These are phyloP conservation scores for Leucosticte australis DNA, from an alignment of 2,113 vertebrate genomes.

Conservation along the genomic window DNA sequence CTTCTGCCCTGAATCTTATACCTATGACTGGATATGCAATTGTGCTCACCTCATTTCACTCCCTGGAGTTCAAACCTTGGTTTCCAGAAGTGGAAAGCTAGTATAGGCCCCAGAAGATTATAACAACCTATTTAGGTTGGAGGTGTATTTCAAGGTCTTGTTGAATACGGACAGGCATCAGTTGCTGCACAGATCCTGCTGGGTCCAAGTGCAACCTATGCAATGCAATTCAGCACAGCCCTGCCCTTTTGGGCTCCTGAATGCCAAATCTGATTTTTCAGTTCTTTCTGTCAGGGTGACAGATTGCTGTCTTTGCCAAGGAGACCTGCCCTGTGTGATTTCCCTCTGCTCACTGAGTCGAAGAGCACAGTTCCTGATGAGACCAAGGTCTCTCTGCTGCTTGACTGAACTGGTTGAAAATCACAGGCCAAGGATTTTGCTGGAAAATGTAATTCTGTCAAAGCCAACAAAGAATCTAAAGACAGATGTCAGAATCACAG, in stretches of 20 bases:
- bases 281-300: not conserved
- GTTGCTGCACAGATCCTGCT: not conserved
- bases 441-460: not conserved
- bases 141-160: not conserved
- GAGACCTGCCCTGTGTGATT: not conserved
- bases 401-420: not conserved
- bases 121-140: slow-evolving; percentile 28
- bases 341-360: not conserved
- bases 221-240: not conserved
- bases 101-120: slow-evolving; percentile 42
- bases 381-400: not conserved
- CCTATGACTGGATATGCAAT: not conserved
- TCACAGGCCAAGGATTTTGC: not conserved
- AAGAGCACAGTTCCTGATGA: not conserved
- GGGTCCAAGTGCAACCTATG: not conserved
- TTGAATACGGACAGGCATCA: not conserved
- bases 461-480: not conserved
- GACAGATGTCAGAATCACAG: not conserved
- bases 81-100: slow-evolving; percentile 23
- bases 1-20: not conserved
- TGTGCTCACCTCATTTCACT: not conserved
- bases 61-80: slow-evolving; percentile 1
- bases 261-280: not conserved
- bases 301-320: not conserved
- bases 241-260: not conserved